Evolutionary conservation across 2,888 invertebrate species (phyloP).

Genomic region (Xylota sylvarum): DNA sequence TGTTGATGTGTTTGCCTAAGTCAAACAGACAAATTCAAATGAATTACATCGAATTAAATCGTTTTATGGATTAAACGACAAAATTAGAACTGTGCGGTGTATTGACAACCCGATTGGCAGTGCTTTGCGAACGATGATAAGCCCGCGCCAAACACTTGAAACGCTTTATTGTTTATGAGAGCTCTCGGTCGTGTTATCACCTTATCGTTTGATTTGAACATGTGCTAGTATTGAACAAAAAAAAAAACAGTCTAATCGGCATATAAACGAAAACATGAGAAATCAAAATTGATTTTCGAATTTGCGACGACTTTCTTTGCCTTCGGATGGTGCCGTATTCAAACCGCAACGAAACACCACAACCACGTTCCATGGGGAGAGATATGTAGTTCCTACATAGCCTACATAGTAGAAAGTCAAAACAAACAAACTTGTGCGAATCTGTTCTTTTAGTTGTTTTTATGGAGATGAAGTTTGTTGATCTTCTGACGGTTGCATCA

Average conservation of each 20-base stretch:
- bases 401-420: constrained; percentile 4
- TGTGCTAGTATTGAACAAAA: neutral
- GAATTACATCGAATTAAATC: constrained; percentile 67
- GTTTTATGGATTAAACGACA: constrained; percentile 48
- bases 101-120: constrained; percentile 13
- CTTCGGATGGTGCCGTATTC: too few species aligned
- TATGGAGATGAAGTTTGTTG: constrained; percentile 32
- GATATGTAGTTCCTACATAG: neutral
- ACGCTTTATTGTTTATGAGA: constrained; percentile 5
- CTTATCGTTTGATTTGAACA: constrained; percentile 4
- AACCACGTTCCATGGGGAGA: neutral
- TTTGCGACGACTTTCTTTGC: neutral
- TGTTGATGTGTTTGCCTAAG: constrained; percentile 60
- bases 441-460: neutral
- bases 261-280: neutral
- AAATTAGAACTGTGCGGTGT: neutral
- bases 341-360: neutral
- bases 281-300: constrained; percentile 14
- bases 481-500: constrained; percentile 24
- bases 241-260: neutral
- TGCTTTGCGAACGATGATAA: neutral
- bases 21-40: constrained; percentile 62
- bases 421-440: constrained; percentile 22
- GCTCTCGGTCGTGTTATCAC: constrained; percentile 6
- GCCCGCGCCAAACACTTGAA: constrained; percentile 2